Evolutionary conservation across 2,113 vertebrate species (phyloP).

Genomic region (Microcebus ravelobensis): DNA sequence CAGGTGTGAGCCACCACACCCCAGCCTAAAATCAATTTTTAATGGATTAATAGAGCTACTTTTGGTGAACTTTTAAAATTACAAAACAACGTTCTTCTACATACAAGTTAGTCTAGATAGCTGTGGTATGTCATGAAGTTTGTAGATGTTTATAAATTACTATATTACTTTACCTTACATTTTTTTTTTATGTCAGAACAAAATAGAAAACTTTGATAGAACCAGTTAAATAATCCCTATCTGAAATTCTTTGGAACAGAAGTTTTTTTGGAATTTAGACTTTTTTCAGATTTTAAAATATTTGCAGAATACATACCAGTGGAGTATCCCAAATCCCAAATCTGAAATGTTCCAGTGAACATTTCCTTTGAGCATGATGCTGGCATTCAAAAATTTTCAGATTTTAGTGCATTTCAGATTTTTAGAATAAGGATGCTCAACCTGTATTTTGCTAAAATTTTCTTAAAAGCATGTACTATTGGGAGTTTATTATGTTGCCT

Average conservation of each 20-base stretch:
- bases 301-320: neutral
- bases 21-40: conserved; percentile 6
- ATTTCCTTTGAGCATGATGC: neutral
- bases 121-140: neutral
- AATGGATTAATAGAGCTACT: neutral
- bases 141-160: conserved; percentile 17
- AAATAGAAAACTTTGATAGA: conserved; percentile 9
- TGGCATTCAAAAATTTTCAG: neutral
- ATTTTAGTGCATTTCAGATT: neutral
- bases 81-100: neutral
- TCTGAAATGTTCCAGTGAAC: neutral
- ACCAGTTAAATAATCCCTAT: neutral
- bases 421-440: neutral
- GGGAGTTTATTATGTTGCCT: conserved; percentile 13
- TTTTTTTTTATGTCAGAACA: conserved; percentile 15
- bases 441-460: neutral
- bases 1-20: too few species aligned
- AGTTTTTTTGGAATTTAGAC: neutral
- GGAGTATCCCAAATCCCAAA: neutral
- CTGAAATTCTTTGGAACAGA: neutral
- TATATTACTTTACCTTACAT: neutral
- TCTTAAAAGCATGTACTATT: neutral
- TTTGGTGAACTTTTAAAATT: conserved; percentile 26
- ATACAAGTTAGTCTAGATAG: neutral
- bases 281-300: neutral